phyloP scores from a whole-genome alignment of 2,797 vertebrate species.

The Simalia tracyae region DNA sequence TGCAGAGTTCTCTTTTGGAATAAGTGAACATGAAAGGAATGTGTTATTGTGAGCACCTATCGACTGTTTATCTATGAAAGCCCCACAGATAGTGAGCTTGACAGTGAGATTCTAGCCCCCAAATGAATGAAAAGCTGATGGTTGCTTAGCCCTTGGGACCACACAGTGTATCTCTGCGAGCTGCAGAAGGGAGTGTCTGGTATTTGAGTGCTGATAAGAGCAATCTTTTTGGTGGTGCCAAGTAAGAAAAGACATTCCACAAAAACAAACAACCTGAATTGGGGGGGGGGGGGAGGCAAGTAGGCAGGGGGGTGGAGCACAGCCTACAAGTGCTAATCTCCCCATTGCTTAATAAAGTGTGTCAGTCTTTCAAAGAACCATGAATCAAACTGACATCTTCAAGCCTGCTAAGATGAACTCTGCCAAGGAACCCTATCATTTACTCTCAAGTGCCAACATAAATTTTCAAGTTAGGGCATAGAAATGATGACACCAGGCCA shows the following conservation, averaged over 20 bases:
- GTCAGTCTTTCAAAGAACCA: neutral
- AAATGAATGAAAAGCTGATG: conserved; percentile 76
- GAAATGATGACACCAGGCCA: neutral
- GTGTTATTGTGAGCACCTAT: conserved; percentile 71
- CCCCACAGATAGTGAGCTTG: conserved; percentile 71
- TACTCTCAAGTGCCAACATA: neutral
- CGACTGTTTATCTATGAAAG: conserved; percentile 73
- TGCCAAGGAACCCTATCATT: neutral
- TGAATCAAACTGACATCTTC: neutral
- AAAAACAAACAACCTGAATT: conserved; percentile 69
- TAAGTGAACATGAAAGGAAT: conserved; percentile 76
- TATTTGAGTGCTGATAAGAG: conserved; percentile 80
- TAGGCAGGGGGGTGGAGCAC: neutral
- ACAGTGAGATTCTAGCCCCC: conserved; percentile 74
- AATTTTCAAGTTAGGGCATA: neutral
- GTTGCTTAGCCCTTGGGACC: conserved; percentile 66
- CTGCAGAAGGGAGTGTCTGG: conserved; percentile 79
- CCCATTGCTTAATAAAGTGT: conserved; percentile 12
- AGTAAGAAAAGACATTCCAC: conserved; percentile 77
- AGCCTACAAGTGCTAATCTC: neutral
- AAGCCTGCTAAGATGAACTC: conserved; percentile 10
- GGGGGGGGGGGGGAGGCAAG: neutral
- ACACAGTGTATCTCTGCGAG: conserved; percentile 72
- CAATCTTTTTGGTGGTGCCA: conserved; percentile 72
- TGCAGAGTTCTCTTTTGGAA: conserved; percentile 67